Percentiles rank a stretch among this genome's conserved stretches.
phyloP scores from a whole-genome alignment of 2,888 invertebrate genomes.

The Drosophila kanekoi region DNA sequence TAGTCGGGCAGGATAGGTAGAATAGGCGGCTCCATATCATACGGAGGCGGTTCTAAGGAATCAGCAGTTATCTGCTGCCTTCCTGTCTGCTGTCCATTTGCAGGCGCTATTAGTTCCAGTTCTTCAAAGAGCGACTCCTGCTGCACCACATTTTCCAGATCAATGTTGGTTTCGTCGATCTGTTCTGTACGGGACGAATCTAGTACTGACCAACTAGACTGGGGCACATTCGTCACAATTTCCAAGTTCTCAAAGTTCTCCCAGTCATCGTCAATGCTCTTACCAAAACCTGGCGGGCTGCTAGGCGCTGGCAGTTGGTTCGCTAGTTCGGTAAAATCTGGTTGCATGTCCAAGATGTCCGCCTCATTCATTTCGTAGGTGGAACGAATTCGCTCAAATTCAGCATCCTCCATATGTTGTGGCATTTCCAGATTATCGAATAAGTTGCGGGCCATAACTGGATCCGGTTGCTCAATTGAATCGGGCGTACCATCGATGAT shows the following conservation, averaged over 20 bases:
- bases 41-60: slow-evolving; percentile 53
- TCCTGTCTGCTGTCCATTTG: background rate
- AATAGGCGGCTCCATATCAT: slow-evolving; percentile 30
- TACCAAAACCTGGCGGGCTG: slow-evolving; percentile 73
- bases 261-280: slow-evolving; percentile 80
- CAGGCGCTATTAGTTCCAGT: slow-evolving; percentile 48
- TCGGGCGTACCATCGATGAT: slow-evolving; percentile 68
- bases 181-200: slow-evolving; percentile 25
- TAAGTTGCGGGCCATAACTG: slow-evolving; percentile 25
- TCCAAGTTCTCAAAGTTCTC: slow-evolving; percentile 73
- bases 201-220: slow-evolving; percentile 52
- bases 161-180: slow-evolving; percentile 20
- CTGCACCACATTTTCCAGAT: slow-evolving; percentile 38
- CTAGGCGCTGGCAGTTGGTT: slow-evolving; percentile 18
- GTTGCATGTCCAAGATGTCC: slow-evolving; percentile 65
- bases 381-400: slow-evolving; percentile 73
- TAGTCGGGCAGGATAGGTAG: slow-evolving; percentile 65
- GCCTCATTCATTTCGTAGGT: slow-evolving; percentile 77
- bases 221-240: slow-evolving; percentile 31
- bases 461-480: slow-evolving; percentile 14
- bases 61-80: background rate
- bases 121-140: slow-evolving; percentile 48
- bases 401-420: slow-evolving; percentile 44
- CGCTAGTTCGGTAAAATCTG: slow-evolving; percentile 36
- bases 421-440: slow-evolving; percentile 59